phyloP scores from a whole-genome alignment of 1,140 invertebrate species.

The Maniola jurtina region DNA sequence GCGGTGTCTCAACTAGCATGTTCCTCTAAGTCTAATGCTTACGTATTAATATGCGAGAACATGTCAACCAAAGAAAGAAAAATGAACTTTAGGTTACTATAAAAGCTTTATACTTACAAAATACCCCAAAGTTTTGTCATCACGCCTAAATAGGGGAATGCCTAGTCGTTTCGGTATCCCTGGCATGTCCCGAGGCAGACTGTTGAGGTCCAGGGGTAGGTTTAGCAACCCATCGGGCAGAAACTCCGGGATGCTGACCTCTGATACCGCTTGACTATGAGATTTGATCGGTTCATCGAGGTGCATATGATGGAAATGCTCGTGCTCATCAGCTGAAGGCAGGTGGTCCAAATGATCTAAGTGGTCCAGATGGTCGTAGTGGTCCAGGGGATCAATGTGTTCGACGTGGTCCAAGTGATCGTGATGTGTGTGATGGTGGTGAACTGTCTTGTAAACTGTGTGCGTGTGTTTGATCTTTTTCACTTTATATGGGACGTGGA shows the following conservation, averaged over 20 bases:
- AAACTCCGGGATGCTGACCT: constrained; percentile 56
- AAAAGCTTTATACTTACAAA: constrained; percentile 5
- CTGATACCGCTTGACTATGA: constrained; percentile 47
- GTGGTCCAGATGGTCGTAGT: constrained; percentile 74
- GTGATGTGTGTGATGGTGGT: constrained; percentile 72
- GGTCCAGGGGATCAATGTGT: constrained; percentile 41
- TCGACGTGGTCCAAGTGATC: constrained; percentile 36
- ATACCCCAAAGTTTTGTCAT: constrained; percentile 10
- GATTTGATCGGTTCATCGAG: constrained; percentile 49
- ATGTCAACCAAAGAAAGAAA: too few species aligned
- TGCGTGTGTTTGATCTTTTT: constrained; percentile 83
- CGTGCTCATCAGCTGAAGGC: constrained; percentile 56
- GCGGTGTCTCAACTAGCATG: too few species aligned
- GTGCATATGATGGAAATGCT: constrained; percentile 71
- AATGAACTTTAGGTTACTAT: too few species aligned
- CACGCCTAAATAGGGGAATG: constrained; percentile 25
- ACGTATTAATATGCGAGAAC: too few species aligned
- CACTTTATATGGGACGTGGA: constrained; percentile 81
- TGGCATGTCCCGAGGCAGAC: constrained; percentile 44
- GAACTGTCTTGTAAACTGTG: constrained; percentile 82
- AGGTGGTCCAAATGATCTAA: constrained; percentile 46
- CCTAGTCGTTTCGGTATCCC: constrained; percentile 16
- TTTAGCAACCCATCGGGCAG: constrained; percentile 56
- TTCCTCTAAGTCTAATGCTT: too few species aligned
- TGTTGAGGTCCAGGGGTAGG: constrained; percentile 40